Evolutionary conservation across 2,797 vertebrate genomes (phyloP).

Genomic region (Rhabdomys pumilio): DNA sequence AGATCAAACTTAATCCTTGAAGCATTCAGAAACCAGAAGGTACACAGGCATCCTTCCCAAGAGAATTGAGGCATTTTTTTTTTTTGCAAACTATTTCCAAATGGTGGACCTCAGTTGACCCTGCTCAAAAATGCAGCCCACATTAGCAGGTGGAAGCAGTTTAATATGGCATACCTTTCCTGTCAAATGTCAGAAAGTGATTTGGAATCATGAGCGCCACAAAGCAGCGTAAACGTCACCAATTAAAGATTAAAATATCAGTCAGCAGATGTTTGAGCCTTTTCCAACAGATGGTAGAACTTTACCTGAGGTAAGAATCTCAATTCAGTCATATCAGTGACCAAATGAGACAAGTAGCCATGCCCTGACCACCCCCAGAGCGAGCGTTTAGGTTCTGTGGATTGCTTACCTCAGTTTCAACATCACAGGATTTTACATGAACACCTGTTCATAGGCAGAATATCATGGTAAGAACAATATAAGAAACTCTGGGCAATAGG

Average conservation of each 20-base stretch:
- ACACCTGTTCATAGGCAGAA: neutral
- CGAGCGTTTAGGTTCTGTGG: neutral
- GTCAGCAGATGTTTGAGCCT: conserved; percentile 57
- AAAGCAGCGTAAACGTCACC: conserved; percentile 69
- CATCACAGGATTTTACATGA: neutral
- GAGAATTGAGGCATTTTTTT: conserved; percentile 84
- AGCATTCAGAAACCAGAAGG: conserved; percentile 86
- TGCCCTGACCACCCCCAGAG: neutral
- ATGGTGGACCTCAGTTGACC: conserved; percentile 89
- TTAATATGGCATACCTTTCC: conserved; percentile 82
- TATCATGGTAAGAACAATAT: neutral
- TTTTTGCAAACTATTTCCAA: conserved; percentile 91
- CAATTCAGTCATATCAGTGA: neutral
- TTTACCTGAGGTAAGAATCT: neutral
- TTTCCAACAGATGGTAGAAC: conserved; percentile 7
- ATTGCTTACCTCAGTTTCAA: neutral
- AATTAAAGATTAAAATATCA: conserved; percentile 76
- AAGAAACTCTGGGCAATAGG: neutral
- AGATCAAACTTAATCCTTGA: conserved; percentile 88
- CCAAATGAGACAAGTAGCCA: neutral
- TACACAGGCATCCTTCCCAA: conserved; percentile 77
- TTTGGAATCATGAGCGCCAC: conserved; percentile 75
- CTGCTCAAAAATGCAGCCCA: conserved; percentile 86
- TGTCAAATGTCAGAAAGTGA: conserved; percentile 82
- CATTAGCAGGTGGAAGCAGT: conserved; percentile 89